phyloP scores from a whole-genome alignment of 2,797 vertebrate genomes.

The Micrastur ruficollis region DNA sequence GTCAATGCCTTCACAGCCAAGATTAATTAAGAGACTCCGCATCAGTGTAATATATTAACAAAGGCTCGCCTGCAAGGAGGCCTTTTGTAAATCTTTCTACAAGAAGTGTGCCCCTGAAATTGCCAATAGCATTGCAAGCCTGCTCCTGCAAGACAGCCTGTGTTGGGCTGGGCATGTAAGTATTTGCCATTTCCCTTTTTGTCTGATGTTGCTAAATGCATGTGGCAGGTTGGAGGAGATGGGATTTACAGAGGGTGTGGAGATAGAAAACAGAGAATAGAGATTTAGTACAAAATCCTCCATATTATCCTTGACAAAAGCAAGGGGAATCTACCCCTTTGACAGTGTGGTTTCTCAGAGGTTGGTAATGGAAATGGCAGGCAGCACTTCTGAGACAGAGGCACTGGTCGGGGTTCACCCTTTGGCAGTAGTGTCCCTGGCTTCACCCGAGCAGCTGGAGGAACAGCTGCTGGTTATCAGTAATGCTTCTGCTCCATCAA shows the following conservation, averaged over 20 bases:
- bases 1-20: neutral
- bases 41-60: neutral
- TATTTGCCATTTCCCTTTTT: neutral
- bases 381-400: neutral
- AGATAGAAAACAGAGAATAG: neutral
- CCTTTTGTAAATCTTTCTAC: neutral
- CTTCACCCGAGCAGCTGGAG: neutral
- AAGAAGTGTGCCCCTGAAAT: neutral
- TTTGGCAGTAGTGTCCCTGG: neutral
- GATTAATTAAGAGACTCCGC: neutral
- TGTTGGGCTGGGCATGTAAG: neutral
- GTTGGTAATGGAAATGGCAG: neutral
- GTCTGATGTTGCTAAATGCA: neutral
- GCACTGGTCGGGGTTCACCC: neutral
- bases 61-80: neutral
- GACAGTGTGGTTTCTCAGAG: neutral
- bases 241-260: neutral
- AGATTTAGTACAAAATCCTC: neutral
- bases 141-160: neutral
- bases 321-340: neutral
- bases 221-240: neutral
- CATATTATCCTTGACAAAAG: neutral
- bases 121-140: neutral
- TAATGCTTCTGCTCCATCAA: neutral
- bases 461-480: neutral